Base-by-base conservation (phyloP, 2,888 invertebrate genomes). In the Pristionchus maxplancki region DNA sequence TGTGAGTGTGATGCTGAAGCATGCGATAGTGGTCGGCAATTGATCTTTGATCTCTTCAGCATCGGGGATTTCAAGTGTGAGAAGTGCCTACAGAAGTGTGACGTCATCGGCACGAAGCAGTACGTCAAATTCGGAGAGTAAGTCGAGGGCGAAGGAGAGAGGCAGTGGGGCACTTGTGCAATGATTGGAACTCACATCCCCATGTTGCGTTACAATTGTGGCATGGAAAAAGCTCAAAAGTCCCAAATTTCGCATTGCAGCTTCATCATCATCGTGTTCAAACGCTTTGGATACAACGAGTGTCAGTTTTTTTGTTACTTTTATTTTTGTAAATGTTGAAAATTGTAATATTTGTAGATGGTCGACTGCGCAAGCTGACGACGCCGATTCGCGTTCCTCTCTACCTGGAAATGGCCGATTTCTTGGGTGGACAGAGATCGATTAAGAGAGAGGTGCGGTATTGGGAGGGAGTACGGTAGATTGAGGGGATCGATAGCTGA, bases 31-130 rank as follows among this genome's bases (percentile, higher is more conserved):
- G 1, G n/a, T 24, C 71, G 24, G 8, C 1, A 15, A 40, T 11
- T 48, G 53, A 50, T 53, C 5, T n/a, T 53, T 83, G 34, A 53
- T 53, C 24, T 53, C 53, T 83, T 31, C 37, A 83, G 82, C 31
- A 83, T 83, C 31, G 53, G 37, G 15, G 82, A 83, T 28, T 83
- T 50, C 82, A 83, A 83, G 34, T 83, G 82, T 20, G 82, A 83
- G 53, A 83, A 34, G 20, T 83, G 82, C 24, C 0, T 4, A 5
- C 6, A 53, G 82, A 83, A 28, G 50, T 13, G 13, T 20, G 34
- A 50, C 15, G 20, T 17, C n/a, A 53, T 53, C 4, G 34, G 53
- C 4, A 53, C 82, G 31, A 53, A 83, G 34, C 53, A 83, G 8
- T 83, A 44, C 34, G 31, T 83, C 4, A 17, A 53, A 0, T 83